Evolutionary conservation across 2,888 invertebrate species (phyloP).

Genomic region (Cheilosia soror): DNA sequence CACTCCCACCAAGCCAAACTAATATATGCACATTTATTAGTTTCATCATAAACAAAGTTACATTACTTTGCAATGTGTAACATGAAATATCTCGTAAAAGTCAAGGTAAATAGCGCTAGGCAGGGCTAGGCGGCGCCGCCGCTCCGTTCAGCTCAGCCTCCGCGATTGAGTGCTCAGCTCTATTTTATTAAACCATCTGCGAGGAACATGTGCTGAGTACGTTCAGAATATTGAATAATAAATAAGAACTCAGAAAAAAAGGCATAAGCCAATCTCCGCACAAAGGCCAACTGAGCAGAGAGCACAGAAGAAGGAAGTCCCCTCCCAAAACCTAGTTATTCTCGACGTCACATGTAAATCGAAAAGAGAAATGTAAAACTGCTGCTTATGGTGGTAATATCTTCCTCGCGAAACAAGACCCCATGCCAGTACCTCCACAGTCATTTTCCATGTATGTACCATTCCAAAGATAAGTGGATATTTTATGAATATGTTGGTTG

Average conservation of each 20-base stretch:
- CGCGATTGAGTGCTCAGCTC: slow-evolving; percentile 56
- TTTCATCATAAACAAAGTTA: slow-evolving; percentile 35
- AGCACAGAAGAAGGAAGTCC: not conserved
- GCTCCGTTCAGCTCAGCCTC: slow-evolving; percentile 12
- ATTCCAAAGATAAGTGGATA: slow-evolving; percentile 63
- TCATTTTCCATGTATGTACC: slow-evolving; percentile 1
- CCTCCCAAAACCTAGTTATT: slow-evolving; percentile 26
- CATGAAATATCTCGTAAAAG: slow-evolving; percentile 38
- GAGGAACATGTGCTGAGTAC: slow-evolving; percentile 64
- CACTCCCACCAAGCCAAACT: slow-evolving; percentile 2
- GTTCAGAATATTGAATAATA: slow-evolving; percentile 73
- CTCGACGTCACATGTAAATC: slow-evolving; percentile 52
- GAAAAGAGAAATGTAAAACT: slow-evolving; percentile 19
- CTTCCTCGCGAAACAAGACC: slow-evolving; percentile 31
- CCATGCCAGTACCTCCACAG: not conserved
- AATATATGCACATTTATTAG: slow-evolving; percentile 59
- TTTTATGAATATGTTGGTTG: slow-evolving; percentile 61
- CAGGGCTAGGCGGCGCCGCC: not conserved
- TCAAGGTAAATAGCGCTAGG: slow-evolving; percentile 46
- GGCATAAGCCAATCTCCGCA: slow-evolving; percentile 40
- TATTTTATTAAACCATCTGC: slow-evolving; percentile 74
- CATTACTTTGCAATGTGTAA: slow-evolving; percentile 61
- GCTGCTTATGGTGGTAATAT: slow-evolving; percentile 14
- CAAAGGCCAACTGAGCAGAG: slow-evolving; percentile 19
- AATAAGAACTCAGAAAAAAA: slow-evolving; percentile 57